Evolutionary conservation across 2,797 vertebrate genomes (phyloP), one percentile per base, ranked within the genome.

Genomic region (Arrhamphus sclerolepis): DNA sequence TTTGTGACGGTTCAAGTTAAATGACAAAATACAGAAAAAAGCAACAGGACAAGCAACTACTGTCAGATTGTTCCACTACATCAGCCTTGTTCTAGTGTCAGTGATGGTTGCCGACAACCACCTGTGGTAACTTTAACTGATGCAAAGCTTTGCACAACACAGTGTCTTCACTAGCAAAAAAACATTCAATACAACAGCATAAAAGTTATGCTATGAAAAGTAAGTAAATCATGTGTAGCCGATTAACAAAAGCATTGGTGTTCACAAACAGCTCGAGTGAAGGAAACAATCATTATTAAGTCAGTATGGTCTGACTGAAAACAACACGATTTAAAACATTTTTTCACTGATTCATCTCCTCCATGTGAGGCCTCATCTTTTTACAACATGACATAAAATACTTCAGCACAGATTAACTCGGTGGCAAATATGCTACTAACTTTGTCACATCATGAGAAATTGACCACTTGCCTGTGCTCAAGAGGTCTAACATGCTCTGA

Each of bases 121-220:
- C 77, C 58, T 31, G 39, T 56, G 63, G 75, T 67, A 81, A 83
- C 76, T 65, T 22, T 72, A 66, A 78, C 77, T 62, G 77, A 71
- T 73, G 73, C 72, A 4, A 80, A 81, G 77, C 81, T 75, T 87
- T 73, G 77, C 66, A 86, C 87, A 86, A 80, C 79, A 87, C 89
- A 72, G 72, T 77, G 80, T 86, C 68, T 83, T 89, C 72, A 84
- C 67, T 68, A 83, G 78, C 81, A 67, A 85, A 67, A 85, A 81
- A 83, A 89, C 85, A 89, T 87, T 88, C 86, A 86, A 29, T 82
- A 86, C 72, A 81, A 57, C 62, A 83, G 82, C 78, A 80, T 78
- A 63, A 70, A 66, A 56, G 39, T 56, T 77, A 72, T 70, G 75
- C 79, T 58, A 43, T 67, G 39, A 71, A 87, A 86, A 77, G 56